Conservation (phyloP, 2,797 vertebrate genomes). For the Rhadinocentrus ornatus region DNA sequence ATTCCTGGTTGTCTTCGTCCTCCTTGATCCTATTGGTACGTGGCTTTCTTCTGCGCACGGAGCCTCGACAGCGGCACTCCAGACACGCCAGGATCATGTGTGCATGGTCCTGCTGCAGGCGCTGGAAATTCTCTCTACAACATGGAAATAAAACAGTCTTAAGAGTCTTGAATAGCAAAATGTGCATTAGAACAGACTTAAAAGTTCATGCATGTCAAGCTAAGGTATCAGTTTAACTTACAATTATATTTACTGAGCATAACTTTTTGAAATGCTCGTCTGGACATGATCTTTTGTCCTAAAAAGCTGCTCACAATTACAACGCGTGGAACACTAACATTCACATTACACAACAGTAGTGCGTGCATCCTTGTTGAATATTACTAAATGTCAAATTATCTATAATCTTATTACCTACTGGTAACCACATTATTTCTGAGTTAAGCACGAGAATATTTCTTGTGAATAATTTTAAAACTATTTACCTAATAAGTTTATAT, state of each 20-base stretch:
- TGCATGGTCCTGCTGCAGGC: constrained; percentile 90
- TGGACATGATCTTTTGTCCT: too few species aligned
- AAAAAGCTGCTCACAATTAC: too few species aligned
- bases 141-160: neutral
- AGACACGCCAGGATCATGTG: constrained; percentile 88
- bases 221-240: too few species aligned
- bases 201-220: neutral
- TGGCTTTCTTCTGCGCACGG: constrained; percentile 61
- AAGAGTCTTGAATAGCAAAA: neutral
- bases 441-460: neutral
- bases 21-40: constrained; percentile 77
- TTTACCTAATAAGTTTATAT: neutral
- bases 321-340: too few species aligned
- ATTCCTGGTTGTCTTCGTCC: constrained; percentile 43
- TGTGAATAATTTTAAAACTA: neutral
- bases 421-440: neutral
- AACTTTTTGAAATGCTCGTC: too few species aligned
- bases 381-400: neutral
- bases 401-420: neutral
- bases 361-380: too few species aligned
- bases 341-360: too few species aligned
- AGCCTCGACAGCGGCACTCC: constrained; percentile 79
- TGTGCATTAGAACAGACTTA: neutral
- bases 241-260: neutral
- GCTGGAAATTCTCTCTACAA: constrained; percentile 92